A percentile compares a stretch with the other conserved stretches of the same genome.
phyloP scores from a whole-genome alignment of 2,113 vertebrate species.

The Apteryx mantelli region DNA sequence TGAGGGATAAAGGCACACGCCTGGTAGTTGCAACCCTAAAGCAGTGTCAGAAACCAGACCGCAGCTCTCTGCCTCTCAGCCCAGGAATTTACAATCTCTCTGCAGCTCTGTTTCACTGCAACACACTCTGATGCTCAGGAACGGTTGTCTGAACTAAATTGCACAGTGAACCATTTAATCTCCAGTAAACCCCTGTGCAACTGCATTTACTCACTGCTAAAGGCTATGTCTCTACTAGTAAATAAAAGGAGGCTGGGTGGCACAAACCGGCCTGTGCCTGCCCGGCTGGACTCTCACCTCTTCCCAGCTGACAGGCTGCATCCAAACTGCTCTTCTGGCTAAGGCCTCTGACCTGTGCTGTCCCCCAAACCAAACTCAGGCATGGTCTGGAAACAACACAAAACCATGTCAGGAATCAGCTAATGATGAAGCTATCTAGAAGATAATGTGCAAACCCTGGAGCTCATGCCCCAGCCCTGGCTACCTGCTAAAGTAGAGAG shows the following conservation, averaged over 20 bases:
- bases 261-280: fast-evolving
- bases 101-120: background rate
- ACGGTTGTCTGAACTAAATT: background rate
- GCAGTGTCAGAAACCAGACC: fast-evolving
- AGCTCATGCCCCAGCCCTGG: background rate
- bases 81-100: background rate
- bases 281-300: background rate
- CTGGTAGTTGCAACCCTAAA: background rate
- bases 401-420: background rate
- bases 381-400: background rate
- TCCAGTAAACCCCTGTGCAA: background rate
- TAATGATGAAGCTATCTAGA: background rate
- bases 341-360: background rate
- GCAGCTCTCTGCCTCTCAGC: background rate
- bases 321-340: background rate
- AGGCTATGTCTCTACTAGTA: background rate
- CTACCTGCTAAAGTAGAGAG: background rate
- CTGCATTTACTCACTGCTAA: background rate
- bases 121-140: background rate
- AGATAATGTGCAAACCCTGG: background rate
- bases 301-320: background rate
- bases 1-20: background rate
- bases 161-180: background rate
- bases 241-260: background rate
- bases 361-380: background rate